Evolutionary conservation across 2,113 vertebrate genomes (phyloP).

Genomic region (Aspiorhynchus laticeps): DNA sequence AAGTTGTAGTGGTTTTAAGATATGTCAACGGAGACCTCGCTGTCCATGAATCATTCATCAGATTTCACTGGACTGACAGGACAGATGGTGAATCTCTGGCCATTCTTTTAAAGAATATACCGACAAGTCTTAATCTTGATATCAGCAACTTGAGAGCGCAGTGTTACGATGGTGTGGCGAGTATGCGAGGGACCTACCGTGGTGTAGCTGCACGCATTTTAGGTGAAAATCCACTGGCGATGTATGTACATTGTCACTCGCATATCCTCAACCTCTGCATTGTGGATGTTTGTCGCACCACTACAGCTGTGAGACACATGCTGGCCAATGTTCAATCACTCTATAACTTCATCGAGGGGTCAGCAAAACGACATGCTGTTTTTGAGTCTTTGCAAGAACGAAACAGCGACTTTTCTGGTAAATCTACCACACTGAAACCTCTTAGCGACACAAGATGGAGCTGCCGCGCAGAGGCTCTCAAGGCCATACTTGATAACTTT

Average conservation of each 20-base stretch:
- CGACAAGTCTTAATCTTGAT: not conserved
- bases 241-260: not conserved
- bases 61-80: not conserved
- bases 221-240: too few species aligned
- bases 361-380: not conserved
- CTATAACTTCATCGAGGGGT: not conserved
- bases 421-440: not conserved
- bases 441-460: not conserved
- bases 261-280: too few species aligned
- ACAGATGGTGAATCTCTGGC: not conserved
- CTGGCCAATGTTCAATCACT: not conserved
- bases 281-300: not conserved
- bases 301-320: not conserved
- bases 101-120: not conserved
- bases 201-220: too few species aligned
- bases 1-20: constrained; percentile 34
- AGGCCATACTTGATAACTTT: too few species aligned
- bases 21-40: not conserved
- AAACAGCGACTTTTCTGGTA: not conserved
- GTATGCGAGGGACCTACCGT: too few species aligned
- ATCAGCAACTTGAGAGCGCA: too few species aligned
- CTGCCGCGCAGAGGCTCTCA: not conserved
- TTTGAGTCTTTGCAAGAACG: not conserved
- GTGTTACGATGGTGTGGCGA: too few species aligned
- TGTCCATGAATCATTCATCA: constrained; percentile 12